A percentile compares a stretch with the other conserved stretches of the same genome.
Evolutionary conservation across 2,113 vertebrate species (phyloP).

Genomic region (Labeo catla): DNA sequence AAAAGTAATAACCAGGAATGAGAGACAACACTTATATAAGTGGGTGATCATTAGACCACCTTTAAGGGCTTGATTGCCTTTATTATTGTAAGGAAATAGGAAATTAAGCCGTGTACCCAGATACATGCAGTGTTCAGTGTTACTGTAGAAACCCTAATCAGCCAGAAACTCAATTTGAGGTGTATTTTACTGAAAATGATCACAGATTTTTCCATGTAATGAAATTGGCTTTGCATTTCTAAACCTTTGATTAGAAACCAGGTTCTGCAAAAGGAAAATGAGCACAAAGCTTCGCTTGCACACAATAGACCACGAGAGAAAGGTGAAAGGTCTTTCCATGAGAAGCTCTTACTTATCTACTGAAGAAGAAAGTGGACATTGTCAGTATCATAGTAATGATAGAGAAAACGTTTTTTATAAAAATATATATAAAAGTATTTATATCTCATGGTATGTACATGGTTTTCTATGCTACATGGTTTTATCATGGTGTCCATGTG

Average conservation of each 20-base stretch:
- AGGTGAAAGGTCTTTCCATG: neutral
- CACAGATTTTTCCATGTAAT: slow-evolving; percentile 15
- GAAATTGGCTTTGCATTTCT: slow-evolving; percentile 30
- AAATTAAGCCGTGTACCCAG: slow-evolving; percentile 49
- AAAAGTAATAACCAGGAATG: slow-evolving; percentile 55
- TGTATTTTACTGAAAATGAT: slow-evolving; percentile 18
- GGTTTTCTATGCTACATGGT: neutral
- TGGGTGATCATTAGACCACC: slow-evolving; percentile 54
- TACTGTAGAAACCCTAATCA: slow-evolving; percentile 15
- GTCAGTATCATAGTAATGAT: neutral
- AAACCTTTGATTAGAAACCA: slow-evolving; percentile 28
- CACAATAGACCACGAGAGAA: neutral
- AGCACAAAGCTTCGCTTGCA: slow-evolving; percentile 2
- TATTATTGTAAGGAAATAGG: slow-evolving; percentile 49
- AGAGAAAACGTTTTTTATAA: no score
- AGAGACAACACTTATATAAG: slow-evolving; percentile 54
- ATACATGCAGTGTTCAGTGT: slow-evolving; percentile 20
- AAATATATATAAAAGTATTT: no score
- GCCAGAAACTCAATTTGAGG: slow-evolving; percentile 17
- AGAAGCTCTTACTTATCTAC: neutral
- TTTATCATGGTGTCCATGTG: neutral
- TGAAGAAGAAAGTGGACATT: neutral
- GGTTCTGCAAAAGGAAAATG: slow-evolving; percentile 9
- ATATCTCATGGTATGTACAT: no score
- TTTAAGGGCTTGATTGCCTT: slow-evolving; percentile 62